Base-by-base conservation (phyloP, 1,140 invertebrate species). In the Chlorops oryzae region DNA sequence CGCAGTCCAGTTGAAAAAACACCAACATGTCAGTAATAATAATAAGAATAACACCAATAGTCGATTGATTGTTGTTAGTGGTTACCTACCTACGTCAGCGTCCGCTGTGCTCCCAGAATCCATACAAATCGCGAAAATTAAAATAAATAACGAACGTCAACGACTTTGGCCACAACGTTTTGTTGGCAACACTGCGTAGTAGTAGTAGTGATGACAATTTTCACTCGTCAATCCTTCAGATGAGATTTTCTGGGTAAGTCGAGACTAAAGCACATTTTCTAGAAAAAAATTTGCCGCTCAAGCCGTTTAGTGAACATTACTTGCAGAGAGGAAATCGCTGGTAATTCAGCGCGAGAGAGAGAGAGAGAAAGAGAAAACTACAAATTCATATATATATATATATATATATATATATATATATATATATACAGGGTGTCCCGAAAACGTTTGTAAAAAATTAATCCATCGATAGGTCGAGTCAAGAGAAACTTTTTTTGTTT, bases 61-160 rank as follows among this genome's bases (percentile, higher is more conserved):
- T 50, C 56, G 58, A n/a, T 53, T 65, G 13, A 65, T 56, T 12
- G 55, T 57, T 48, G 58, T 68, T 27, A 65, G 55, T 20, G 63
- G 63, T 13, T 69, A 59, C 42, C 54, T 69, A 45, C 58, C 65
- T 34, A 69, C 66, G 7, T 65, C 66, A 35, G 55, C 65, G 21
- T 61, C 66, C 17, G 59, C 61, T 17, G 54, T 51, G 15, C 25
- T 70, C 45, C 64, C 66, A 35, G 65, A 70, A 38, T 68, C 66
- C 20, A 60, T 70, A 47, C 60, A 62, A 12, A 55, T 70, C 17
- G 66, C 57, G 35, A 63, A 66, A 51, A 63, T 59, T 21, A 69
- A 66, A 50, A 61, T 70, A 22, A 59, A 69, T 42, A 55, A 54
- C 6, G 64, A 62, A 40, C 58, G 62, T n/a, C 51, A 53, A 2